A percentile compares a stretch with the other conserved stretches of the same genome.
Conservation (phyloP, 2,113 vertebrate species). For the Pseudopipra pipra region DNA sequence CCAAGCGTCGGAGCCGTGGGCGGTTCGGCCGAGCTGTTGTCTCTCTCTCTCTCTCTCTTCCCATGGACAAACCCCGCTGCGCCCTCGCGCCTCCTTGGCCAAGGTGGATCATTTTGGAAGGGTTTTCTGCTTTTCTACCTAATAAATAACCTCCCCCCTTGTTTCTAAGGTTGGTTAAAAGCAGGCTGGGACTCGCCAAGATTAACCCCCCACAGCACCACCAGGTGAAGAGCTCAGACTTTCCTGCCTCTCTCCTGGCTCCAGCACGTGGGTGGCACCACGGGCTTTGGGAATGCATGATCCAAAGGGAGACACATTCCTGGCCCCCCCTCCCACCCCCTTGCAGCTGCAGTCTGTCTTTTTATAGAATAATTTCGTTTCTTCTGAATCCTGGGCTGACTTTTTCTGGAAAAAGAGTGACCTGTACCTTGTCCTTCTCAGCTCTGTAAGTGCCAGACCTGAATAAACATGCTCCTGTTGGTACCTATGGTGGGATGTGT, state of each 20-base stretch:
- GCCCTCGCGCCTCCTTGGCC: slow-evolving; percentile 30
- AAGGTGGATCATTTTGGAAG: slow-evolving; percentile 45
- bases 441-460: slow-evolving; percentile 65
- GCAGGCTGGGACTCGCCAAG: slow-evolving; percentile 7
- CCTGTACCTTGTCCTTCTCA: slow-evolving; percentile 17
- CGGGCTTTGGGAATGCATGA: background rate
- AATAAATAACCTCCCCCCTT: background rate
- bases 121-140: slow-evolving; percentile 62
- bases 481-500: slow-evolving; percentile 38
- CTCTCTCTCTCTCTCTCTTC: background rate
- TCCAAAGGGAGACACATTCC: slow-evolving; percentile 36
- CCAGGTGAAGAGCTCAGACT: background rate
- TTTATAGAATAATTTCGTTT: background rate
- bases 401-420: slow-evolving; percentile 50
- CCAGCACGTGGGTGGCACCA: background rate
- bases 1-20: slow-evolving; percentile 27
- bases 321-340: background rate
- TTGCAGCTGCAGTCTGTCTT: slow-evolving; percentile 25
- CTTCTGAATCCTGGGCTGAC: slow-evolving; percentile 42
- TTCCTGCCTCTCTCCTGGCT: background rate
- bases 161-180: slow-evolving; percentile 25
- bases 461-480: slow-evolving; percentile 65
- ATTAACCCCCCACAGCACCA: background rate
- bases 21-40: background rate
- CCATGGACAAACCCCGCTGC: slow-evolving; percentile 26